These are phyloP conservation scores for Nesoenas mayeri DNA, from an alignment of 2,113 vertebrate genomes.

Conservation along the genomic window DNA sequence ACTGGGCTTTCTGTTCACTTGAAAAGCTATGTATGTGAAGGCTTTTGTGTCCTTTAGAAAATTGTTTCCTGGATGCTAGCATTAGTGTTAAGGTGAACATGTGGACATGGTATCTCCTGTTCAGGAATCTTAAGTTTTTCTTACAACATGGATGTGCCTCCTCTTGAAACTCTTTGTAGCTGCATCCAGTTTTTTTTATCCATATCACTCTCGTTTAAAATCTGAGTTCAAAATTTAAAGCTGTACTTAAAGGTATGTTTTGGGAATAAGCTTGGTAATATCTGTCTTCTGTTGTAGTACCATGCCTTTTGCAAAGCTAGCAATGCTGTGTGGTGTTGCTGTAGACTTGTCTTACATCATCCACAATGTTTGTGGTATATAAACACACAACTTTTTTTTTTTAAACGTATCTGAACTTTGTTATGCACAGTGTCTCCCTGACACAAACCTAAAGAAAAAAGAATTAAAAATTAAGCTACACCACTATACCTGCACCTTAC, in stretches of 20 bases:
- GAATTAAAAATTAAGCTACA: not conserved
- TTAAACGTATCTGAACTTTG: not conserved
- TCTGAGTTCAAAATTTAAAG: not conserved
- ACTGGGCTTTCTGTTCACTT: not conserved
- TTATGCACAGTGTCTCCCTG: not conserved
- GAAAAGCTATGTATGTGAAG: not conserved
- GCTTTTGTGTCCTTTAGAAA: not conserved
- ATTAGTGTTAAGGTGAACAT: not conserved
- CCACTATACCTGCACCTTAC: not conserved
- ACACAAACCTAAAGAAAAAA: not conserved
- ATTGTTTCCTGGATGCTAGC: not conserved
- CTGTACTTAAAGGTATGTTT: not conserved
- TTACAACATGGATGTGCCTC: fast-evolving
- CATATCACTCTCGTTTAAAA: not conserved
- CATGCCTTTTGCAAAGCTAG: not conserved
- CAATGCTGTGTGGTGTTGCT: not conserved
- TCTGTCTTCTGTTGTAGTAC: not conserved
- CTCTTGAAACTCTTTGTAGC: not conserved
- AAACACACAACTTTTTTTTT: not conserved
- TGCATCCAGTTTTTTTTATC: not conserved
- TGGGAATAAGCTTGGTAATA: not conserved
- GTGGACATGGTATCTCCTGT: not conserved
- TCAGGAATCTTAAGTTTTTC: not conserved
- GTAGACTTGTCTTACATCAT: not conserved
- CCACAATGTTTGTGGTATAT: not conserved